Base-by-base conservation (phyloP, 23 tunicate genomes). In the Halocynthia roretzi region DNA sequence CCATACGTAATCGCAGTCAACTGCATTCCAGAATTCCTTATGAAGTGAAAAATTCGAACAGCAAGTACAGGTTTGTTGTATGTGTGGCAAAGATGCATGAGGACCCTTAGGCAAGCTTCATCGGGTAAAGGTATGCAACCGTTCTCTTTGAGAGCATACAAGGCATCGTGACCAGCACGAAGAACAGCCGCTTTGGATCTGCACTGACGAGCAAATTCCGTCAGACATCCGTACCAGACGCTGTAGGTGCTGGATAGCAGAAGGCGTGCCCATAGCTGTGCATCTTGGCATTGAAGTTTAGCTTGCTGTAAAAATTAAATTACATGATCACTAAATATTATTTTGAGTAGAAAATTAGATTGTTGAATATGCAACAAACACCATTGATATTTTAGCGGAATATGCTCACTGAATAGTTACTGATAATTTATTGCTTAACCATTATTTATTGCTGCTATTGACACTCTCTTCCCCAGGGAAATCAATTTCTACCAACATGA, bases 1-100 rank as follows among this genome's bases (percentile, higher is more conserved):
- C 98, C 98, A 52, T 92, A 92, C 23, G 98, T 92, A 50, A 92
- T 82, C 7, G 98, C 98, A 57, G 87, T 92, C 56, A 92, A 68
- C 72, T 92, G 98, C 6, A 77, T 82, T 10, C 90, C 90, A 22
- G 82, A 54, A 62, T 86, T 81, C 48, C 72, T 62, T 23, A 84
- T 65, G 61, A 92, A 92, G 78, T 86, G 84, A 65, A 77, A 92
- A 7, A 92, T 82, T 14, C 87, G 77, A 8, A 83, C 83, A 7
- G 98, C 98, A 51, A 92, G 76, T 5, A 85, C 88, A 5, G 98
- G 92, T 67, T 86, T 92, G 72, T 92, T 84, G 80, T 92, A 78
- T 22, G 57, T 63, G 15, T 81, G 52, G 68, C 98, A 86, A 0
- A 92, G 78, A 55, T 92, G 98, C 71, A 92, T 71, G 19, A 92